phyloP scores from a whole-genome alignment of 1,140 invertebrate species.

The Camponotus floridanus region DNA sequence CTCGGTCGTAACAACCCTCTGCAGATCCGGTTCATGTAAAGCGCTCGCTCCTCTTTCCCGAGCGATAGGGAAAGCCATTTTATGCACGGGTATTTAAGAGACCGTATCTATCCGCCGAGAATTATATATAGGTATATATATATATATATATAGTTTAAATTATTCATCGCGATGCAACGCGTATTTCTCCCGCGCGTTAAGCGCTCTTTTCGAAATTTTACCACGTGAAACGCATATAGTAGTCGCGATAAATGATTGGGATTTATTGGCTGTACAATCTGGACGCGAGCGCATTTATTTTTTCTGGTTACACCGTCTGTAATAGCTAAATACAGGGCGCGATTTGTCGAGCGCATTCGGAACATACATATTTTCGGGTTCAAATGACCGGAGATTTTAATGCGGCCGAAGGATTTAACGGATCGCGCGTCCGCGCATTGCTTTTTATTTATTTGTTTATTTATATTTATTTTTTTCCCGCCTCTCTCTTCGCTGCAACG shows the following conservation, averaged over 20 bases:
- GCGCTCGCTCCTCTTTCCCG: conserved; percentile 38
- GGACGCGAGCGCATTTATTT: conserved; percentile 17
- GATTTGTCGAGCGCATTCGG: conserved; percentile 2
- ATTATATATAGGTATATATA: too few species aligned
- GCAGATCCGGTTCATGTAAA: conserved; percentile 33
- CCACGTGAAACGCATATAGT: conserved; percentile 1
- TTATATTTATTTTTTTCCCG: neutral
- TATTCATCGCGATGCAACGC: conserved; percentile 29
- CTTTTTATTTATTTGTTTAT: conserved; percentile 17
- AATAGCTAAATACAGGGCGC: conserved; percentile 30
- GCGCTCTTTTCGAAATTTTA: conserved; percentile 15
- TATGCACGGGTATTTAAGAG: conserved; percentile 51
- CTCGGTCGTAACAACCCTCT: conserved; percentile 43
- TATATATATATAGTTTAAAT: neutral
- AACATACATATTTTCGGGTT: neutral
- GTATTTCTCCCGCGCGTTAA: conserved; percentile 25
- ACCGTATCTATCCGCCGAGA: neutral
- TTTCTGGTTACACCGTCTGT: neutral
- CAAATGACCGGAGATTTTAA: conserved; percentile 29
- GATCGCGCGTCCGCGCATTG: neutral
- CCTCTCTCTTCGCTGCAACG: neutral
- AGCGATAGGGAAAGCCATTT: conserved; percentile 37
- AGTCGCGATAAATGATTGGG: conserved; percentile 13
- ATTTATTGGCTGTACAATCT: conserved; percentile 44
- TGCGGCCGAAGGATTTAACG: conserved; percentile 5